Evolutionary conservation across 2,113 vertebrate genomes (phyloP), one percentile per base, ranked within the genome.

Genomic region (Nothobranchius kuhntae): DNA sequence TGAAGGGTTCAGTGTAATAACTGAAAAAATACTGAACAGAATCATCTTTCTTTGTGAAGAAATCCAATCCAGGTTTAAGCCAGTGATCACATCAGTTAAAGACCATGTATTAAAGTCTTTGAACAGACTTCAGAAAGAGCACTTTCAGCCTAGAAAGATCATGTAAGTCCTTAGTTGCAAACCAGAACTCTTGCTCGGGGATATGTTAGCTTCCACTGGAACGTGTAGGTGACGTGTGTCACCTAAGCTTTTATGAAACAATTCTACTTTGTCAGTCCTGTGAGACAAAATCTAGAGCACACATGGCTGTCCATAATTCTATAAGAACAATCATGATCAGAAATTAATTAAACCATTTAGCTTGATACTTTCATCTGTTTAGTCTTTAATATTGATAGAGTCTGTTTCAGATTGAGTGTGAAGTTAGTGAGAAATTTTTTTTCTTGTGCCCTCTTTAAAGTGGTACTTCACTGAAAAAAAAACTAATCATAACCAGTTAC

Each of bases 241-340:
- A 21, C 21, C 21, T 21, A 21, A 21, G 42, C 61, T 81, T 44
- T 74, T 53, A 59, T 60, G 67, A 64, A 72, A 78, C 73, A 55
- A 40, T 80, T 82, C 71, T 75, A 73, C 63, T 77, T 15, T 64
- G 84, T 77, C 75, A 75, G 75, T 61, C 55, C 65, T 65, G 78
- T 51, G 81, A 78, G 77, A 68, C 65, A 61, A 68, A 44, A 30
- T 30, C 30, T 30, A 30, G 61, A 68, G 74, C 60, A 62, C 45
- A 67, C 71, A 46, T 71, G 71, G 65, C 71, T 53, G 60, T 53
- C 71, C 56, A 78, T 65, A 64, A 50, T 73, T 65, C 45, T 75
- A 73, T 24, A 68, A 71, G 59, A 71, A 51, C 65, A 59, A 56
- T 76, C 24, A 7, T 21, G 68, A 82, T 70, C 65, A 60, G 65